phyloP scores from a whole-genome alignment of 2,888 invertebrate species.

The Nebria brevicollis region DNA sequence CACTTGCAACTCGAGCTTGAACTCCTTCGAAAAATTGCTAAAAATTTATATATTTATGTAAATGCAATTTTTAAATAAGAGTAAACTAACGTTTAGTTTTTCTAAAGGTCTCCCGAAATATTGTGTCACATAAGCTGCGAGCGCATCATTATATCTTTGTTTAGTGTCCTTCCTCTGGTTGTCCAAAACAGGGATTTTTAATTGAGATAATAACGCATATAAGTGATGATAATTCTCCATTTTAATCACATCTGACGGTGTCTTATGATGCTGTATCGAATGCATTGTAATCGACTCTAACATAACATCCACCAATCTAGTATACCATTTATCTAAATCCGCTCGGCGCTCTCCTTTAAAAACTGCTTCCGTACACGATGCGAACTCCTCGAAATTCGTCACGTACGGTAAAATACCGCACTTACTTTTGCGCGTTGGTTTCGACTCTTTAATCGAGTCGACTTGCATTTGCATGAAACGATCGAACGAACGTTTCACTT shows the following conservation, averaged over 20 bases:
- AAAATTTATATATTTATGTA: slow-evolving; percentile 53
- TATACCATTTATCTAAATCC: slow-evolving; percentile 93
- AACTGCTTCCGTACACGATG: slow-evolving; percentile 85
- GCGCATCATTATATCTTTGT: slow-evolving; percentile 87
- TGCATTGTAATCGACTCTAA: slow-evolving; percentile 84
- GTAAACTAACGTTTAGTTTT: slow-evolving; percentile 80
- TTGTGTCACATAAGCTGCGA: slow-evolving; percentile 90
- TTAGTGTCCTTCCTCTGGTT: slow-evolving; percentile 89
- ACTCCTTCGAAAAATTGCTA: slow-evolving; percentile 98
- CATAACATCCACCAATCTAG: slow-evolving; percentile 81
- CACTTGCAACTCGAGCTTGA: slow-evolving; percentile 89
- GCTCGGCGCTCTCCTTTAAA: slow-evolving; percentile 89
- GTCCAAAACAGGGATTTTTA: slow-evolving; percentile 92
- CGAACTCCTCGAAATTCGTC: slow-evolving; percentile 90
- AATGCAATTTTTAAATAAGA: not conserved
- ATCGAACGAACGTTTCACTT: slow-evolving; percentile 91
- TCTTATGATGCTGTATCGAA: slow-evolving; percentile 87
- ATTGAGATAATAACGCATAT: slow-evolving; percentile 83
- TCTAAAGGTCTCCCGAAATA: slow-evolving; percentile 95
- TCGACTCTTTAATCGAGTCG: slow-evolving; percentile 81
- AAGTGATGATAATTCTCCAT: slow-evolving; percentile 98
- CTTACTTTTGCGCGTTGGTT: slow-evolving; percentile 78
- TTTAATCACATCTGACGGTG: slow-evolving; percentile 90
- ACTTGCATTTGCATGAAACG: slow-evolving; percentile 87
- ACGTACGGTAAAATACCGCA: slow-evolving; percentile 92